These are phyloP conservation scores for Mormyrus iriodes DNA, from an alignment of 2,113 vertebrate genomes.

Conservation along the genomic window DNA sequence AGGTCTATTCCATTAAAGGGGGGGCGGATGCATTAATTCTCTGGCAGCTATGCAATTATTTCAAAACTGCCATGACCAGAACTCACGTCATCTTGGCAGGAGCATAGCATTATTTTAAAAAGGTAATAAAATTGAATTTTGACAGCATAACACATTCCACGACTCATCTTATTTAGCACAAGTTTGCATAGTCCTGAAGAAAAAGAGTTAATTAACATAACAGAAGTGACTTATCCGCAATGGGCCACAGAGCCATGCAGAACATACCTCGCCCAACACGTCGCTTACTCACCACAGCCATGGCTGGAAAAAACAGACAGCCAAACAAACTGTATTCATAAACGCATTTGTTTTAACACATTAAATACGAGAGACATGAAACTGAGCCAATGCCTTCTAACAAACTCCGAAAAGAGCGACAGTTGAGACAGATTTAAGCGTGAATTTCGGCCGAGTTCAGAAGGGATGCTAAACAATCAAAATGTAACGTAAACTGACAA, in stretches of 20 bases:
- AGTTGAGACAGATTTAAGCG: not conserved
- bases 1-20: constrained; percentile 1
- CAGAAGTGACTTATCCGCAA: not conserved
- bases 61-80: not conserved
- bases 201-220: not conserved
- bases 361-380: not conserved
- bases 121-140: not conserved
- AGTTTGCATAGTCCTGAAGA: not conserved
- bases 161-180: not conserved
- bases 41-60: not conserved
- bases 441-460: not conserved
- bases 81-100: not conserved
- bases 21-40: not conserved
- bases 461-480: not conserved
- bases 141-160: not conserved
- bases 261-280: not conserved
- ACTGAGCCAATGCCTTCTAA: not conserved
- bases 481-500: not conserved
- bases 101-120: not conserved
- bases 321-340: not conserved
- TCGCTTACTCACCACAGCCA: not conserved
- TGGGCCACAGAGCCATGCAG: not conserved
- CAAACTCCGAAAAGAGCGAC: not conserved
- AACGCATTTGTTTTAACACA: not conserved
- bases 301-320: not conserved